These are phyloP conservation scores for Pseudocheirus occidentalis DNA, from an alignment of 2,797 vertebrate species.

Conservation along the genomic window DNA sequence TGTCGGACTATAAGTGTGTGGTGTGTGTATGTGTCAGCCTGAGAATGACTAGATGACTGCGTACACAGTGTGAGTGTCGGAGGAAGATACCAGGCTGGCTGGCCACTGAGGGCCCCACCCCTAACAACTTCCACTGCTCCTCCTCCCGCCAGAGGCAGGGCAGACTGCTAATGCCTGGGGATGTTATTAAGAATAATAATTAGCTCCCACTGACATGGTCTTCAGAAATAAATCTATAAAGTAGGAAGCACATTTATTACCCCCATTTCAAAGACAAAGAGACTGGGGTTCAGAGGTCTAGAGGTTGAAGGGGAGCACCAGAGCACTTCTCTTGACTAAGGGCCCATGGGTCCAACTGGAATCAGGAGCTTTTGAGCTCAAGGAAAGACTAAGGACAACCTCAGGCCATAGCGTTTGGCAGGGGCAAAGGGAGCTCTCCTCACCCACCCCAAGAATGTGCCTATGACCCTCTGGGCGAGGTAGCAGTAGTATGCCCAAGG, in stretches of 20 bases:
- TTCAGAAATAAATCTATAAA: neutral
- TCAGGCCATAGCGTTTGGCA: slow-evolving; percentile 20
- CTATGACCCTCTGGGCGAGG: slow-evolving; percentile 28
- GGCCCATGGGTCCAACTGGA: neutral
- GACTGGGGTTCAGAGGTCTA: neutral
- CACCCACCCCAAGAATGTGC: neutral
- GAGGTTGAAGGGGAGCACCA: neutral
- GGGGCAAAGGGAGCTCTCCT: neutral
- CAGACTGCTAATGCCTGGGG: neutral
- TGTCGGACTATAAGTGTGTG: neutral
- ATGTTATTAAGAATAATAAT: neutral
- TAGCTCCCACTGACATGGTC: neutral
- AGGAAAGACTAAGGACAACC: neutral
- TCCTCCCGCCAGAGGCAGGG: neutral
- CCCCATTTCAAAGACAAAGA: neutral
- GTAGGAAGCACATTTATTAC: neutral
- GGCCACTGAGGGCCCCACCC: neutral
- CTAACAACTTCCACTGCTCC: neutral
- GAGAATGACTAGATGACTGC: neutral
- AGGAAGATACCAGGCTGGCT: neutral
- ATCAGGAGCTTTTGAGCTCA: slow-evolving; percentile 1
- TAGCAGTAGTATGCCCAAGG: neutral
- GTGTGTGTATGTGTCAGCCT: neutral
- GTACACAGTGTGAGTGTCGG: neutral
- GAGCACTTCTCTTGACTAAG: neutral